phyloP scores from a whole-genome alignment of 2,797 vertebrate species.

The Eurystomus glaucurus region DNA sequence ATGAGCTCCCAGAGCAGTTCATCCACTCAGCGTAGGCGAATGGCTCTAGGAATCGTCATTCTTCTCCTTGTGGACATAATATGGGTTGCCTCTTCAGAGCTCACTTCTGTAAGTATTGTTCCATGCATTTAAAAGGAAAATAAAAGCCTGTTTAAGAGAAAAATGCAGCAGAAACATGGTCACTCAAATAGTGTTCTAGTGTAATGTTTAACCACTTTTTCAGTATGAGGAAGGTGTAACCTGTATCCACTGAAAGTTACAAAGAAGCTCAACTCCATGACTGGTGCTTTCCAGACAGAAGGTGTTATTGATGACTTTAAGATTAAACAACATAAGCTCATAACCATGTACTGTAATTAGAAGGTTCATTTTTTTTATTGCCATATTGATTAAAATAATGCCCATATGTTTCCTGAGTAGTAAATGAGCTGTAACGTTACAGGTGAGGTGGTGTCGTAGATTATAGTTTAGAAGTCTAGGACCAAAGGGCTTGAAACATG shows the following conservation, averaged over 20 bases:
- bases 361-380: not conserved
- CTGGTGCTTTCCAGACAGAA: not conserved
- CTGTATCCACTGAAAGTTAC: not conserved
- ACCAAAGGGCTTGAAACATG: not conserved
- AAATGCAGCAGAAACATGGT: not conserved
- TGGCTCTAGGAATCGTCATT: conserved; percentile 93
- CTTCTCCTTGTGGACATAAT: conserved; percentile 96
- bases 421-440: not conserved
- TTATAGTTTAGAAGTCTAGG: not conserved
- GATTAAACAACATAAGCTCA: not conserved
- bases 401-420: not conserved
- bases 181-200: not conserved
- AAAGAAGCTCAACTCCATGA: not conserved
- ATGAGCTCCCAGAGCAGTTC: conserved; percentile 91
- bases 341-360: not conserved
- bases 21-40: conserved; percentile 89
- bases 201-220: not conserved
- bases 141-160: not conserved
- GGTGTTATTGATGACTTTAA: not conserved
- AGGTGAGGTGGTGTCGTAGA: not conserved
- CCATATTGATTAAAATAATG: not conserved
- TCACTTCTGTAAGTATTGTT: conserved; percentile 90
- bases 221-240: rapidly evolving
- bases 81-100: conserved; percentile 97
- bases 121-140: not conserved